Base-by-base conservation (phyloP, 92 coral and sea anemone genomes). In the Montipora capitata region DNA sequence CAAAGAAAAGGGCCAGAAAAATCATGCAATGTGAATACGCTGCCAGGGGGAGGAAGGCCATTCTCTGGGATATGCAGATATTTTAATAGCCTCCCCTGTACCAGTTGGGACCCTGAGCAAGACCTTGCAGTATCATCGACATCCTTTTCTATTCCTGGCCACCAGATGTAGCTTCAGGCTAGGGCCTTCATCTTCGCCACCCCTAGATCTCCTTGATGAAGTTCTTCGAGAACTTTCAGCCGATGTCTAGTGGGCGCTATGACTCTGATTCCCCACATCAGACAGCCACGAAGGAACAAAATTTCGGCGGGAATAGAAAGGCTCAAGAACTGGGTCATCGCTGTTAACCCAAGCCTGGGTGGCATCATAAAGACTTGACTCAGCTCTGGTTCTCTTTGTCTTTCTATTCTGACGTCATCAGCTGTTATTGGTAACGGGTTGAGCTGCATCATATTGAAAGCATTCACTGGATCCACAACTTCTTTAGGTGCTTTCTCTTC, bases 111-210 rank as follows among this genome's bases (percentile, higher is more conserved):
- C 39, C 49, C 66, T 14, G 42, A 48, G 67, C 89, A 85, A 7
- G 72, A 35, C 16, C 51, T 74, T 20, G 64, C 91, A 18, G 20
- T 8, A 10, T 43, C 39, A 16, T 45, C 79, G 16, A 68, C n/a
- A 3, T 78, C 85, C 59, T 45, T 41, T 43, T 78, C 79, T 20
- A 87, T n/a, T 43, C 52, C 61, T 54, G 61, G 90, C 90, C 90
- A 86, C 90, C 90, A 77, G 42, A 86, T 73, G 52, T 78, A 68
- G 10, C 79, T 58, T 51, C 82, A 45, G 10, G 87, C 86, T 14
- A 82, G 68, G 52, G 89, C 88, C 48, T 89, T 89, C 88, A 88
- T 81, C 66, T 54, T n/a, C n/a, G n/a, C n/a, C n/a, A n/a, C n/a
- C n/a, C n/a, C n/a, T n/a, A n/a, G n/a, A n/a, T n/a, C n/a, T n/a